phyloP scores from a whole-genome alignment of 1,140 invertebrate species.

The Drosophila pectinifera region DNA sequence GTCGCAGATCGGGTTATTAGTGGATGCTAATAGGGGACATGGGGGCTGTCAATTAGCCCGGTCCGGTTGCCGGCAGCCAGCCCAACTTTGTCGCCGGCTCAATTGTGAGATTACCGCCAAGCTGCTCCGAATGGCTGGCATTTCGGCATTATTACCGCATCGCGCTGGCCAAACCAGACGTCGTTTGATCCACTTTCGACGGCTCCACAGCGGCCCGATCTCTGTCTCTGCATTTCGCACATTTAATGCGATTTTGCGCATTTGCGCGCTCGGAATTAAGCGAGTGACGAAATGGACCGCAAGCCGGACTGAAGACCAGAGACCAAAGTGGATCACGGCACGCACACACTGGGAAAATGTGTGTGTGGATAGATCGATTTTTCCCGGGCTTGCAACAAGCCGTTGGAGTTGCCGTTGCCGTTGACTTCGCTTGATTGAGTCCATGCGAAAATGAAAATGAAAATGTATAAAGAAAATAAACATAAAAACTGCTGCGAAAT shows the following conservation, averaged over 20 bases:
- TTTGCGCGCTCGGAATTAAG: conserved; percentile 80
- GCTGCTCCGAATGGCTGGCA: conserved; percentile 54
- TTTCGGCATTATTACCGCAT: conserved; percentile 81
- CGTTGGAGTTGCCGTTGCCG: conserved; percentile 48
- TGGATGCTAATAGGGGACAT: conserved; percentile 31
- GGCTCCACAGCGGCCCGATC: conserved; percentile 4
- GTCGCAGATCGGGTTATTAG: conserved; percentile 59
- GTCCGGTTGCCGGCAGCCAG: conserved; percentile 67
- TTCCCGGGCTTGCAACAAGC: conserved; percentile 55
- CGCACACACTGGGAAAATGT: conserved; percentile 19
- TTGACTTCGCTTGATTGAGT: conserved; percentile 72
- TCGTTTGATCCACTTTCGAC: conserved; percentile 75
- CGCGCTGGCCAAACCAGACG: conserved; percentile 48
- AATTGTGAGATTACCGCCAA: conserved; percentile 67
- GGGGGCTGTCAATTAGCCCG: conserved; percentile 72
- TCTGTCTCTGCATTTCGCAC: conserved; percentile 66
- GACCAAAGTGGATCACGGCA: conserved; percentile 65
- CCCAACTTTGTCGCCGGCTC: conserved; percentile 69
- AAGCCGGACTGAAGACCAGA: conserved; percentile 21
- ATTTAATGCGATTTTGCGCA: conserved; percentile 81
- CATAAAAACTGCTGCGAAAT: conserved; percentile 18
- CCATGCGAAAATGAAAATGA: conserved; percentile 71
- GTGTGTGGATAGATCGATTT: conserved; percentile 34
- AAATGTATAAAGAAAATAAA: conserved; percentile 38
- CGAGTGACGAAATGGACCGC: conserved; percentile 73